phyloP scores from a whole-genome alignment of 2,888 invertebrate genomes.

The Amphipoea lucens region DNA sequence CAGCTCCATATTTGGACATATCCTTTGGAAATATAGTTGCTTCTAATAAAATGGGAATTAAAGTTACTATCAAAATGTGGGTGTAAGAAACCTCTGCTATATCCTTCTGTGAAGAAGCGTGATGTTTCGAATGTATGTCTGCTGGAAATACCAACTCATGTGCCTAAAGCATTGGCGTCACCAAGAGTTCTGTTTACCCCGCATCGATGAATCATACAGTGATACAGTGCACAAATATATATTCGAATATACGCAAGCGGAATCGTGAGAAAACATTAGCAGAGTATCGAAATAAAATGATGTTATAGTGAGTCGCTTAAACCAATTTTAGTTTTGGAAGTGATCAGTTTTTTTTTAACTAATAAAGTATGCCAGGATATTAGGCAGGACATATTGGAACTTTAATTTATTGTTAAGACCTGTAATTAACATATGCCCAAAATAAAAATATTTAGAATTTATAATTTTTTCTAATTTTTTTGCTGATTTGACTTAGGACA shows the following conservation, averaged over 20 bases:
- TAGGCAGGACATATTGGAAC: too few species aligned
- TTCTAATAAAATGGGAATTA: background rate
- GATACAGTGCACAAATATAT: conserved; percentile 53
- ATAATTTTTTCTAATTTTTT: too few species aligned
- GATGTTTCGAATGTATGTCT: background rate
- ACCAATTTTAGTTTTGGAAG: background rate
- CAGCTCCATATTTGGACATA: too few species aligned
- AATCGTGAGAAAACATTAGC: conserved; percentile 40
- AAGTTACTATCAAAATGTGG: background rate
- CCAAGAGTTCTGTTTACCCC: conserved; percentile 51
- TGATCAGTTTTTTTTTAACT: background rate
- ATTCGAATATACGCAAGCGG: conserved; percentile 49
- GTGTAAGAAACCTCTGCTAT: background rate
- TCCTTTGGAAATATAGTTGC: background rate
- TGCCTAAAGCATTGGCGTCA: conserved; percentile 27
- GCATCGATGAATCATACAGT: conserved; percentile 40
- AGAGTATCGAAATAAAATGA: conserved; percentile 38
- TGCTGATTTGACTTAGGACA: too few species aligned
- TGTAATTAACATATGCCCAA: too few species aligned
- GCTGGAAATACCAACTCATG: background rate
- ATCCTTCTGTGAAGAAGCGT: background rate
- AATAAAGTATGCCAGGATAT: too few species aligned
- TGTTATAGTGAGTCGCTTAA: conserved; percentile 1
- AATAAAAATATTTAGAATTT: too few species aligned
- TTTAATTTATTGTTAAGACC: too few species aligned